Evolutionary conservation across 2,797 vertebrate species (phyloP).

Genomic region (Lepilemur septentrionalis): DNA sequence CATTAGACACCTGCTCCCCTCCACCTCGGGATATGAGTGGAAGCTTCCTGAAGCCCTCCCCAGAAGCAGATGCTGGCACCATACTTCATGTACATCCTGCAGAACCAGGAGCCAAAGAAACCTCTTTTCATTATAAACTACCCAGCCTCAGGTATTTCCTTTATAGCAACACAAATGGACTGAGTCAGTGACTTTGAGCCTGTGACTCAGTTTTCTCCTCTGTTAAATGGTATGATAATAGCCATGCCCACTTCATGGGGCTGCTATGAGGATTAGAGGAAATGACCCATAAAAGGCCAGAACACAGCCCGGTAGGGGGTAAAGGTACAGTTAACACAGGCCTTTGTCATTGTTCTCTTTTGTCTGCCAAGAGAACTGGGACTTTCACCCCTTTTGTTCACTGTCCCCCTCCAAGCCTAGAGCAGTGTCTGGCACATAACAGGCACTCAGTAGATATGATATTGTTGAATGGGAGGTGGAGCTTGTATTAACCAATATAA

Average conservation of each 20-base stretch:
- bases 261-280: not conserved
- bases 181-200: not conserved
- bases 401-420: not conserved
- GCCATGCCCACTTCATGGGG: not conserved
- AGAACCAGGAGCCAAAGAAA: not conserved
- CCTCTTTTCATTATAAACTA: not conserved
- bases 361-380: not conserved
- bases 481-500: not conserved
- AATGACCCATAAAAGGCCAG: not conserved
- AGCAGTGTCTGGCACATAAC: not conserved
- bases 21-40: not conserved
- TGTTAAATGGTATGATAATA: not conserved
- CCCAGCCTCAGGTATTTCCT: no score
- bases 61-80: not conserved
- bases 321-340: accelerated
- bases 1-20: not conserved
- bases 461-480: not conserved
- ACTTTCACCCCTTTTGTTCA: not conserved
- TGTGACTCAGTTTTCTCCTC: not conserved
- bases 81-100: not conserved
- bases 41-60: not conserved
- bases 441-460: not conserved
- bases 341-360: no score
- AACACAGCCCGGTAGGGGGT: not conserved
- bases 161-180: not conserved